phyloP scores from a whole-genome alignment of 2,888 invertebrate species.

The Yponomeuta evonymella region DNA sequence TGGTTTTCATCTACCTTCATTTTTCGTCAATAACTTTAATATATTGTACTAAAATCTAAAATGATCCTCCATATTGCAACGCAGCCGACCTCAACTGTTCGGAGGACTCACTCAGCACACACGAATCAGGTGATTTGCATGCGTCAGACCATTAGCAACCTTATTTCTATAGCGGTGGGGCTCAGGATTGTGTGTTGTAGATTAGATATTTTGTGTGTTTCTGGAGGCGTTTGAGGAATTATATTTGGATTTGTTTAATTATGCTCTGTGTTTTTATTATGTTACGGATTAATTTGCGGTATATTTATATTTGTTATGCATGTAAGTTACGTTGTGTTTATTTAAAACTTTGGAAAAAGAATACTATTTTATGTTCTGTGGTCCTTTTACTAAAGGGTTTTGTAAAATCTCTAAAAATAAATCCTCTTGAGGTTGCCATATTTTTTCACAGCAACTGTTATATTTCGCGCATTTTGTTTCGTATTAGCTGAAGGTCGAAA shows the following conservation, averaged over 20 bases:
- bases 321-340: constrained; percentile 12
- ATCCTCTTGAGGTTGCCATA: too few species aligned
- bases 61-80: constrained; percentile 27
- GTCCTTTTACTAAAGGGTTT: constrained; percentile 3
- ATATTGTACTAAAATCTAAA: not conserved
- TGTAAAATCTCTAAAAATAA: too few species aligned
- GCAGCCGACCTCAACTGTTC: constrained; percentile 88
- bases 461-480: too few species aligned
- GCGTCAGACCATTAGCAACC: constrained; percentile 40
- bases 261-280: constrained; percentile 5
- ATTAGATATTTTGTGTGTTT: constrained; percentile 26
- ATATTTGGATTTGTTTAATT: not conserved
- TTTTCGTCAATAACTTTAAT: not conserved
- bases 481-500: too few species aligned
- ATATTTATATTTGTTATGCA: constrained; percentile 10
- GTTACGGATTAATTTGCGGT: constrained; percentile 1
- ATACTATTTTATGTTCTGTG: constrained; percentile 13
- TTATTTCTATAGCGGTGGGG: constrained; percentile 31
- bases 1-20: too few species aligned
- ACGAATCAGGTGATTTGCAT: constrained; percentile 85
- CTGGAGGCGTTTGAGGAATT: constrained; percentile 5
- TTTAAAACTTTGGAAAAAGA: too few species aligned
- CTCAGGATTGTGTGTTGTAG: constrained; percentile 42
- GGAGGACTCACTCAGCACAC: constrained; percentile 86
- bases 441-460: too few species aligned